These are phyloP conservation scores for Portunus trituberculatus DNA, from an alignment of 1,140 invertebrate species.

Conservation along the genomic window DNA sequence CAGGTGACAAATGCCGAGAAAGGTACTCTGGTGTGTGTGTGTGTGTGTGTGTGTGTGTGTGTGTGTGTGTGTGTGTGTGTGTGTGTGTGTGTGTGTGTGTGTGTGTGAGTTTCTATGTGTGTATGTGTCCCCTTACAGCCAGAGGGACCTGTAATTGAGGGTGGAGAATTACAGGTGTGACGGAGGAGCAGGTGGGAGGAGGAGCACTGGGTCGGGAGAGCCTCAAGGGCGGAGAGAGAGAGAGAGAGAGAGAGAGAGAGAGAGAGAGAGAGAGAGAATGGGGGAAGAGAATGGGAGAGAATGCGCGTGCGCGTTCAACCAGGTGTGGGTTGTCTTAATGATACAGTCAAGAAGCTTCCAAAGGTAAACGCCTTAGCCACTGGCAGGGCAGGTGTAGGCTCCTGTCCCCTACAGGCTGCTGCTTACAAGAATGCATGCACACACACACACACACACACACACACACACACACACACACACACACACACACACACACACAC, in stretches of 20 bases:
- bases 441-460: not conserved
- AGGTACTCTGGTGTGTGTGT: not conserved
- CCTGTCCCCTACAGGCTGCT: not conserved
- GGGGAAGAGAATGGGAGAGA: not conserved
- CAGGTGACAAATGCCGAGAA: not conserved
- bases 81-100: no score
- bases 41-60: not conserved
- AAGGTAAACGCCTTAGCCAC: not conserved
- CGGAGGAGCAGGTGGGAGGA: not conserved
- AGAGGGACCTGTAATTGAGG: not conserved
- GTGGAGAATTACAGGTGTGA: not conserved
- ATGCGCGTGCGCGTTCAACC: not conserved
- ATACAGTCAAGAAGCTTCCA: not conserved
- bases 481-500: constrained; percentile 39
- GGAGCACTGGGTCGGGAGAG: not conserved
- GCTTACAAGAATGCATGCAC: not conserved
- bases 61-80: no score
- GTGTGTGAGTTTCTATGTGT: no score
- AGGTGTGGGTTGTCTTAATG: not conserved
- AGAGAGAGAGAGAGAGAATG: constrained; percentile 10
- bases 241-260: constrained; percentile 20
- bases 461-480: constrained; percentile 14
- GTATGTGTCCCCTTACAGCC: not conserved
- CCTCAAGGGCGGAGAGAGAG: not conserved
- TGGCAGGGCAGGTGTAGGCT: not conserved